These are phyloP conservation scores for Brachynemurus nebulosus DNA, from an alignment of 2,888 invertebrate species.

Conservation along the genomic window DNA sequence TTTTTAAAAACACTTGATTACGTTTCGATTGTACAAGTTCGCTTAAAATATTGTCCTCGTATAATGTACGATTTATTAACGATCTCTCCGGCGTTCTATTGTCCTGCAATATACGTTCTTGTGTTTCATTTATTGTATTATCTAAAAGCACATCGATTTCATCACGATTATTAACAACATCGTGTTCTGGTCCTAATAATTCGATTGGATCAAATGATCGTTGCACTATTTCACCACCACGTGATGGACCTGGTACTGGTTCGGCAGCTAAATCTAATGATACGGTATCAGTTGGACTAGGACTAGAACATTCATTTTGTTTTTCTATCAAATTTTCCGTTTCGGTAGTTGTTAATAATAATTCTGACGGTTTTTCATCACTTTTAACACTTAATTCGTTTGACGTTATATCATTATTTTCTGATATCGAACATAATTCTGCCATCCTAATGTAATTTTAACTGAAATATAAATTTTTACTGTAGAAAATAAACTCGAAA, in stretches of 20 bases:
- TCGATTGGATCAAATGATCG: background rate
- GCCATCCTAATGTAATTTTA: slow-evolving; percentile 30
- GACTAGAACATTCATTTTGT: slow-evolving; percentile 27
- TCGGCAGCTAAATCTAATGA: slow-evolving; percentile 20
- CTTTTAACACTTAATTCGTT: background rate
- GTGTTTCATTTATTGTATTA: slow-evolving; percentile 7
- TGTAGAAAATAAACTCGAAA: no score
- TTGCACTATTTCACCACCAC: background rate
- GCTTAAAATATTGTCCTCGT: slow-evolving; percentile 6
- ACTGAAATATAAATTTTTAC: slow-evolving; percentile 12
- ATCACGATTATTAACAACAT: background rate
- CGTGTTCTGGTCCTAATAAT: background rate
- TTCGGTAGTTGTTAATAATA: no score
- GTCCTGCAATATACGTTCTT: slow-evolving; percentile 7
- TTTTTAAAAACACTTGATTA: slow-evolving; percentile 6
- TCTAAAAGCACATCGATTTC: slow-evolving; percentile 5
- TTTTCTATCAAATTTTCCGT: no score
- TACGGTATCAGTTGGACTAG: slow-evolving; percentile 31
- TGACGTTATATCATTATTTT: slow-evolving; percentile 24
- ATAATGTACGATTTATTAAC: slow-evolving; percentile 5
- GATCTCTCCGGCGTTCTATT: slow-evolving; percentile 8
- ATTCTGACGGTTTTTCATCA: no score
- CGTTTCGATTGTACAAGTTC: slow-evolving; percentile 3
- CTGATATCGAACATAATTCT: slow-evolving; percentile 30
- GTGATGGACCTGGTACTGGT: slow-evolving; percentile 6